These are phyloP conservation scores for Sarcophaga rosellei DNA, from an alignment of 2,888 invertebrate species.

Conservation along the genomic window DNA sequence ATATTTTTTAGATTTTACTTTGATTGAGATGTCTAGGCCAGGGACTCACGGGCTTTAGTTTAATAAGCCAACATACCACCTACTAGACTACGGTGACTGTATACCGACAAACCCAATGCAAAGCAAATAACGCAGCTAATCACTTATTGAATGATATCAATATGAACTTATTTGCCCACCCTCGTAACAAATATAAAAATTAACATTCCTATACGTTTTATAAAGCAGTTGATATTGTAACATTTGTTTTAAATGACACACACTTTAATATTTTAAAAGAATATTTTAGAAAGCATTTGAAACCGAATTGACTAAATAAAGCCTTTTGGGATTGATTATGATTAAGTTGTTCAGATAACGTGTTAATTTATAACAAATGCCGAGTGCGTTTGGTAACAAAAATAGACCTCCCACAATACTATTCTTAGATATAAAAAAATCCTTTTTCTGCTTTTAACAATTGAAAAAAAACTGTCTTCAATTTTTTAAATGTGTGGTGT, in stretches of 20 bases:
- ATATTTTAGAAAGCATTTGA: neutral
- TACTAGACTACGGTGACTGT: too few relatives aligned
- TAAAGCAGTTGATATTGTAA: neutral
- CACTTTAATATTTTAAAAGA: neutral
- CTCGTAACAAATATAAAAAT: neutral
- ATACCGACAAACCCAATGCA: too few relatives aligned
- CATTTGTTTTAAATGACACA: slow-evolving; percentile 23
- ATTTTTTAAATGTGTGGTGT: slow-evolving; percentile 14
- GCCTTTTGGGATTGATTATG: slow-evolving; percentile 26
- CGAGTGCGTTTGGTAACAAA: slow-evolving; percentile 31
- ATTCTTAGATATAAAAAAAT: slow-evolving; percentile 13
- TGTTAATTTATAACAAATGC: slow-evolving; percentile 63
- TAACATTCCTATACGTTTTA: neutral
- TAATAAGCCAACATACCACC: too few relatives aligned
- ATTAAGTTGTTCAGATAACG: slow-evolving; percentile 62
- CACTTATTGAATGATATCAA: too few relatives aligned
- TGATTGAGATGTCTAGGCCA: too few relatives aligned
- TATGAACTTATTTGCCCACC: too few relatives aligned
- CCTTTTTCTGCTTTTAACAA: slow-evolving; percentile 37
- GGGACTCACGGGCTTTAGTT: too few relatives aligned
- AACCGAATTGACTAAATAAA: neutral
- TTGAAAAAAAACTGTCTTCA: slow-evolving; percentile 4
- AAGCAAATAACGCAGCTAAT: too few relatives aligned
- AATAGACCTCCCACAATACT: slow-evolving; percentile 55
- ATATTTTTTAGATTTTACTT: too few relatives aligned